Conservation (phyloP, 2,888 invertebrate genomes). For the Drosophila fulvimacula region DNA sequence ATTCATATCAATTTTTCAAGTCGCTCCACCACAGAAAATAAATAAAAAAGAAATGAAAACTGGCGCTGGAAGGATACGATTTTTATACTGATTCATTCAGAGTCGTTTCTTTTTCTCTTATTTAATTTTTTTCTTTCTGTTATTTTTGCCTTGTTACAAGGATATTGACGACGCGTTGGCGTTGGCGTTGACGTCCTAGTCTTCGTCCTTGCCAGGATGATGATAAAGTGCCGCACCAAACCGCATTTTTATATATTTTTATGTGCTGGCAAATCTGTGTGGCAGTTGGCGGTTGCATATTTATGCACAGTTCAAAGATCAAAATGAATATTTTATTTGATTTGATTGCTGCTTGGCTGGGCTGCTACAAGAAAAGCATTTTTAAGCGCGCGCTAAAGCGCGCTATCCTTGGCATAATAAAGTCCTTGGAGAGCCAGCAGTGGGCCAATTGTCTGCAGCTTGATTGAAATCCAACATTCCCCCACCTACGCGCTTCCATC, state of each 20-base stretch:
- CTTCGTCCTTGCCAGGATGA: conserved; percentile 55
- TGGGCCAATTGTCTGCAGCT: conserved; percentile 69
- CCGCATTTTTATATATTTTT: conserved; percentile 61
- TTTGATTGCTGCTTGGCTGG: conserved; percentile 70
- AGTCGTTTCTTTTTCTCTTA: conserved; percentile 6
- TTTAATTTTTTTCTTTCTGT: conserved; percentile 11
- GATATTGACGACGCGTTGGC: conserved; percentile 58
- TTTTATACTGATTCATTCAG: conserved; percentile 44
- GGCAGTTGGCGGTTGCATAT: conserved; percentile 69
- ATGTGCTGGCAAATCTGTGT: conserved; percentile 39
- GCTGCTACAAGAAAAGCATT: conserved; percentile 80
- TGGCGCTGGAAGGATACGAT: conserved; percentile 48
- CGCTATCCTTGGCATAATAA: conserved; percentile 70
- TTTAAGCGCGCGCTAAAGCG: conserved; percentile 71
- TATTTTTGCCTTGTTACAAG: conserved; percentile 56
- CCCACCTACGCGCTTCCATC: conserved; percentile 18
- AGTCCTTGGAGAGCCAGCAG: conserved; percentile 68
- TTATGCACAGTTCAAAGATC: conserved; percentile 84
- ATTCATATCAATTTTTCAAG: conserved; percentile 57
- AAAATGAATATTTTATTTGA: conserved; percentile 84
- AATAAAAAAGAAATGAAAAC: conserved; percentile 7
- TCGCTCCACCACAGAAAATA: conserved; percentile 24
- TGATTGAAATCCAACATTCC: conserved; percentile 37
- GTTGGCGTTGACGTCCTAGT: conserved; percentile 32
- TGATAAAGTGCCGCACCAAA: conserved; percentile 71